Evolutionary conservation across 2,113 vertebrate species (phyloP), one percentile per base, ranked within the genome.

Genomic region (Chaetodon trifascialis): DNA sequence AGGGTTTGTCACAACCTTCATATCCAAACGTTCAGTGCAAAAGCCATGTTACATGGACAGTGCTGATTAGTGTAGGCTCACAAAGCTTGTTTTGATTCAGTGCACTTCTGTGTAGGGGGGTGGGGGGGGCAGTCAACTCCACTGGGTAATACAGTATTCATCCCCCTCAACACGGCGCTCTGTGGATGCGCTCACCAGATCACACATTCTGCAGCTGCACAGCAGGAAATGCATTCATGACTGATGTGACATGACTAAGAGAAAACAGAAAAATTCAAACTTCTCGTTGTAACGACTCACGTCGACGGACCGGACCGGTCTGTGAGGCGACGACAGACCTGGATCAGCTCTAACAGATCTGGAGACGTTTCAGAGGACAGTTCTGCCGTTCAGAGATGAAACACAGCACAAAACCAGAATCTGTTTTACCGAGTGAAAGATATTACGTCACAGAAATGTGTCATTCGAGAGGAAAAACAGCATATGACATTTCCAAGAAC

Each of bases 81-180:
- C 42, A 51, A 42, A 82, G 51, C 67, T 23, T 70, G 56, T 86
- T 89, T 65, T 64, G 77, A 82, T 68, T 59, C 38, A 66, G 16
- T 69, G 2, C 9, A 30, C 64, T 25, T 55, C 40, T 63, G 70
- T 47, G 76, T 44, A 30, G 30, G 30, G 30, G 21, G 56, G 63
- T 30, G 30, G 63, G 74, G 73, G 69, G 75, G 73, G 30, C 14
- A 63, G 42, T 12, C 19, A 62, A 58, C 51, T 81, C 89, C 73
- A 7, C 52, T 0, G 90, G 88, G 88, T 91, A 82, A 91, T 92
- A 66, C 79, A 89, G 64, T 84, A 93, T 91, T 91, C 85, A 91
- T 91, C 10, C 75, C 21, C 17, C 52, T 69, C 67, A 19, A 16
- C 17, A 73, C 77, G 71, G 40, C 4, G 21, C 72, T 60, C 1